Percentiles rank a stretch among this genome's conserved stretches.
These are phyloP conservation scores for Zaprionus lineosus DNA, from an alignment of 2,888 invertebrate species.

Conservation along the genomic window DNA sequence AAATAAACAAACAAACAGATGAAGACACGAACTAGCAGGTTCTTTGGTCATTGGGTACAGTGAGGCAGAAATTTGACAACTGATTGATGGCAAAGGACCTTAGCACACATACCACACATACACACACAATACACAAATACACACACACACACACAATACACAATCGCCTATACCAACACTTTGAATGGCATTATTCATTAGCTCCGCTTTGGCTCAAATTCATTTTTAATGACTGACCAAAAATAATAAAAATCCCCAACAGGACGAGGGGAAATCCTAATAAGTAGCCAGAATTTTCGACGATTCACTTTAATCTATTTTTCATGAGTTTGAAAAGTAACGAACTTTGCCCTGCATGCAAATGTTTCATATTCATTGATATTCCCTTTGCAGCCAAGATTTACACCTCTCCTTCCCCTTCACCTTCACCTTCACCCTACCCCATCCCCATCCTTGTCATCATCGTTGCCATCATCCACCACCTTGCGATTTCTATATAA, in stretches of 20 bases:
- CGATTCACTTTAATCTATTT: conserved; percentile 69
- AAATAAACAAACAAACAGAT: conserved; percentile 25
- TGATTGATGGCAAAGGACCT: conserved; percentile 63
- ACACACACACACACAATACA: neutral
- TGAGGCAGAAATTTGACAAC: conserved; percentile 48
- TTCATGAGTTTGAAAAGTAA: conserved; percentile 73
- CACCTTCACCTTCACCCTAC: conserved; percentile 3
- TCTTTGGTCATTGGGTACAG: conserved; percentile 42
- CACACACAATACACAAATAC: conserved; percentile 10
- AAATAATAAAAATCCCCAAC: neutral
- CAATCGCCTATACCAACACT: too few relatives aligned
- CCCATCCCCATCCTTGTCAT: conserved; percentile 3
- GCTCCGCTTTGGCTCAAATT: conserved; percentile 70
- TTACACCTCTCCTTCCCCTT: conserved; percentile 11
- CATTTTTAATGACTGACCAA: conserved; percentile 65
- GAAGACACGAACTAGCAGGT: conserved; percentile 17
- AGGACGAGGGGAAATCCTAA: conserved; percentile 6
- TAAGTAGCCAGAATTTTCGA: conserved; percentile 34
- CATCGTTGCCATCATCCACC: too few relatives aligned
- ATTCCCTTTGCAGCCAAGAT: conserved; percentile 42
- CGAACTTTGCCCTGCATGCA: conserved; percentile 68
- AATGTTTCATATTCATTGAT: conserved; percentile 72
- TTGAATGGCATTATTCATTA: conserved; percentile 64
- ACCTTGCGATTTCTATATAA: conserved; percentile 42
- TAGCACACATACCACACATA: conserved; percentile 17